Evolutionary conservation across 2,888 invertebrate genomes (phyloP).

Genomic region (Linhomoeus sp.): DNA sequence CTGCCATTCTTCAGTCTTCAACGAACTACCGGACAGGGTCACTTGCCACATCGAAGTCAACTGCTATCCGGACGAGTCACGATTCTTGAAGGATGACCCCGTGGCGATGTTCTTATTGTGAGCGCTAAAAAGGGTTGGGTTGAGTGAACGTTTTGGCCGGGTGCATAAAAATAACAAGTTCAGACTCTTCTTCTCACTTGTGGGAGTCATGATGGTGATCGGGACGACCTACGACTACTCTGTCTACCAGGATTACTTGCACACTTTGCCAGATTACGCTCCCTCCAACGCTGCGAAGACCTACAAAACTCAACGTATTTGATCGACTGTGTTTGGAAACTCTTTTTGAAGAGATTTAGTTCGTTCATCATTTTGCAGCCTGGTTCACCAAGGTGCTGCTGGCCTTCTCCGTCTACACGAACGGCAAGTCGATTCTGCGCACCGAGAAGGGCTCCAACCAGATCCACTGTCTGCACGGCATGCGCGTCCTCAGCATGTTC

Average conservation of each 20-base stretch:
- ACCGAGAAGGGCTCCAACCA: conserved; percentile 22
- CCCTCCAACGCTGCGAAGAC: too few relatives aligned
- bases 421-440: conserved; percentile 31
- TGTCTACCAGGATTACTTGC: conserved; percentile 9
- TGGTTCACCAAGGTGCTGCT: conserved; percentile 6
- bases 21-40: too few relatives aligned
- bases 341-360: too few relatives aligned
- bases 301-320: too few relatives aligned
- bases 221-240: conserved; percentile 23
- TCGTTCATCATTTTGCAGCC: neutral
- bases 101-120: neutral
- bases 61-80: too few relatives aligned
- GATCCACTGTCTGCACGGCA: conserved; percentile 34
- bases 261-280: neutral
- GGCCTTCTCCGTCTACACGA: conserved; percentile 37
- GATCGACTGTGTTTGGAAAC: too few relatives aligned
- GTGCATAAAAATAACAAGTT: too few relatives aligned
- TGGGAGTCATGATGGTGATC: conserved; percentile 15
- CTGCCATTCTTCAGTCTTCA: too few relatives aligned
- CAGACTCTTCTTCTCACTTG: conserved; percentile 17
- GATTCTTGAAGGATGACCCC: neutral
- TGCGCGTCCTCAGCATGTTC: conserved; percentile 38
- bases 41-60: too few relatives aligned
- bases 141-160: too few relatives aligned
- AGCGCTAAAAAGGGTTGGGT: too few relatives aligned